Conservation (phyloP, 2,113 vertebrate species). For the Sylvilagus bachmani region DNA sequence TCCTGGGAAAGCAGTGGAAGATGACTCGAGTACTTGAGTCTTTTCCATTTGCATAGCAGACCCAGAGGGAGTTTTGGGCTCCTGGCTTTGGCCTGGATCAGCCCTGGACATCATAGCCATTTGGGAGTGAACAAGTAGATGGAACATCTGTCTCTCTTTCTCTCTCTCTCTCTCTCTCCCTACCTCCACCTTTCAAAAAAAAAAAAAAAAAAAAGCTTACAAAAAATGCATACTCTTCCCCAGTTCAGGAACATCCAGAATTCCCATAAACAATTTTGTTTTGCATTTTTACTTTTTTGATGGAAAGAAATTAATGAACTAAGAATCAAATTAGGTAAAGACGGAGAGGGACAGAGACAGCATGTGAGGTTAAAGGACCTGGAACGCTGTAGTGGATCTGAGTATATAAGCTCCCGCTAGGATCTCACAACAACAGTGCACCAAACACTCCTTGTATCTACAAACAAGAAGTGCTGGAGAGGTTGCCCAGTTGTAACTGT, state of each 20-base stretch:
- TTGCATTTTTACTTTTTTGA: background rate
- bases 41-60: too few relatives aligned
- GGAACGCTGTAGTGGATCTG: fast-evolving
- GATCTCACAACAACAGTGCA: fast-evolving
- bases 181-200: too few relatives aligned
- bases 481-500: fast-evolving
- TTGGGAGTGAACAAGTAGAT: too few relatives aligned
- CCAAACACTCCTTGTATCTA: background rate
- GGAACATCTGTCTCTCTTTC: too few relatives aligned
- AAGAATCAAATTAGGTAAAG: background rate
- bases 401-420: background rate
- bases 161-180: too few relatives aligned
- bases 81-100: too few relatives aligned
- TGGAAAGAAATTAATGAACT: background rate
- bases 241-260: background rate
- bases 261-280: background rate
- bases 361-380: background rate
- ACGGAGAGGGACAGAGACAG: background rate
- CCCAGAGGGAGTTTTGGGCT: too few relatives aligned
- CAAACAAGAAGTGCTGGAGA: background rate
- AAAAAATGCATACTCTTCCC: background rate
- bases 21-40: too few relatives aligned
- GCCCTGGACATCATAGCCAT: too few relatives aligned
- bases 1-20: too few relatives aligned
- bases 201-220: too few relatives aligned